These are phyloP conservation scores for Camponotus pennsylvanicus DNA, from an alignment of 1,140 invertebrate species.

Conservation along the genomic window DNA sequence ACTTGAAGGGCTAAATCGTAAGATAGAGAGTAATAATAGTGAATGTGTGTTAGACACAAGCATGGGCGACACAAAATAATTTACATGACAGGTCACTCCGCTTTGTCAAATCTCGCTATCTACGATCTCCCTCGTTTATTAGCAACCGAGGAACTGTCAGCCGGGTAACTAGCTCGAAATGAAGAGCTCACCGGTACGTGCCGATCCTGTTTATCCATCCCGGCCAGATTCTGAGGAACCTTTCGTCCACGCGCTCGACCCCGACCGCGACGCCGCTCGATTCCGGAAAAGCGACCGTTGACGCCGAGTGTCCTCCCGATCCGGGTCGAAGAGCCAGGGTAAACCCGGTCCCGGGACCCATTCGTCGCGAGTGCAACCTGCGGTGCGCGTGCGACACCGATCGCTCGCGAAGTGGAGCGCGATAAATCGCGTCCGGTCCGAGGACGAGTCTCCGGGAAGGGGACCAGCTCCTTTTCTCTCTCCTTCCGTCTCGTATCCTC, in stretches of 20 bases:
- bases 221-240: slow-evolving; percentile 66
- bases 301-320: slow-evolving; percentile 38
- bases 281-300: slow-evolving; percentile 69
- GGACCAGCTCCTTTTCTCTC: slow-evolving; percentile 2
- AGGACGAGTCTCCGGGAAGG: slow-evolving; percentile 4
- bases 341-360: not conserved
- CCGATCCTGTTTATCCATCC: slow-evolving; percentile 63
- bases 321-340: not conserved
- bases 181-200: slow-evolving; percentile 60
- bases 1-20: not conserved
- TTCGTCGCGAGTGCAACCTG: slow-evolving; percentile 62
- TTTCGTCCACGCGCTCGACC: slow-evolving; percentile 71
- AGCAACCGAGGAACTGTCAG: slow-evolving; percentile 30
- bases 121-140: slow-evolving; percentile 66
- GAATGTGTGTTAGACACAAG: not conserved
- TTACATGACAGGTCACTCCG: slow-evolving; percentile 39
- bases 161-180: slow-evolving; percentile 44
- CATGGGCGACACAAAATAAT: slow-evolving; percentile 30
- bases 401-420: slow-evolving; percentile 66
- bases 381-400: slow-evolving; percentile 65
- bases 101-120: slow-evolving; percentile 31
- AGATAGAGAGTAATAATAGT: not conserved
- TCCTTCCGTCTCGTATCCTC: slow-evolving; percentile 16
- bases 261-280: slow-evolving; percentile 59
- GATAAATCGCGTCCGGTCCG: slow-evolving; percentile 73